Percentiles rank a stretch among this genome's conserved stretches.
phyloP scores from a whole-genome alignment of 2,888 invertebrate species.

The Eupeodes luniger region DNA sequence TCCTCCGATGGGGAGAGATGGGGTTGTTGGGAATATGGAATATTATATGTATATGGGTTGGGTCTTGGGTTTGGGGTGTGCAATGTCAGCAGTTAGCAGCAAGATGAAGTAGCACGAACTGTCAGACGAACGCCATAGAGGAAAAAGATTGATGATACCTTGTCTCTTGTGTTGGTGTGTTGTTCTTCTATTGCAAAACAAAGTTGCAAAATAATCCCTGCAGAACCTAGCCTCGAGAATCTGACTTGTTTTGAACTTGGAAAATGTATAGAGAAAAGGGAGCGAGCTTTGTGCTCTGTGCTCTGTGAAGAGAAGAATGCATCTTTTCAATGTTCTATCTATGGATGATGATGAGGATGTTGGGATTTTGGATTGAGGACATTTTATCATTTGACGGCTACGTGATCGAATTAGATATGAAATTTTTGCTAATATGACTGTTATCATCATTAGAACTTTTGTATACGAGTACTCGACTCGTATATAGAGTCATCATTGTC shows the following conservation, averaged over 20 bases:
- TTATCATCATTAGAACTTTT: constrained; percentile 53
- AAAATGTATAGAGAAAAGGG: neutral
- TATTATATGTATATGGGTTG: neutral
- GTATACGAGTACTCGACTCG: neutral
- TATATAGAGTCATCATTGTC: constrained; percentile 21
- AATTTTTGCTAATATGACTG: constrained; percentile 67
- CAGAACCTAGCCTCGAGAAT: neutral
- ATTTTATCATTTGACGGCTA: constrained; percentile 57
- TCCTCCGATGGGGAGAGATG: neutral
- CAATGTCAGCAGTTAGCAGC: constrained; percentile 25
- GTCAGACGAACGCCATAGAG: constrained; percentile 42
- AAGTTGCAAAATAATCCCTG: constrained; percentile 32
- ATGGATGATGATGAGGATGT: neutral
- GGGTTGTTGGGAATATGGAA: neutral
- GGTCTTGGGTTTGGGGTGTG: neutral
- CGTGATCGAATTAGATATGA: constrained; percentile 65
- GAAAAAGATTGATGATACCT: constrained; percentile 67
- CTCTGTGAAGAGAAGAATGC: constrained; percentile 38
- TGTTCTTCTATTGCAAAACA: constrained; percentile 9
- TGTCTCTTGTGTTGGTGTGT: constrained; percentile 15
- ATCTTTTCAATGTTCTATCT: constrained; percentile 34
- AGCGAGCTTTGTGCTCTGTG: no score
- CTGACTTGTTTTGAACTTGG: constrained; percentile 36
- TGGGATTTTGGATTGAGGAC: constrained; percentile 47
- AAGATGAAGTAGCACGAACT: constrained; percentile 50